Evolutionary conservation across 37 sponge, comb jelly and placozoan species (phyloP).

Genomic region (Ianthella basta): DNA sequence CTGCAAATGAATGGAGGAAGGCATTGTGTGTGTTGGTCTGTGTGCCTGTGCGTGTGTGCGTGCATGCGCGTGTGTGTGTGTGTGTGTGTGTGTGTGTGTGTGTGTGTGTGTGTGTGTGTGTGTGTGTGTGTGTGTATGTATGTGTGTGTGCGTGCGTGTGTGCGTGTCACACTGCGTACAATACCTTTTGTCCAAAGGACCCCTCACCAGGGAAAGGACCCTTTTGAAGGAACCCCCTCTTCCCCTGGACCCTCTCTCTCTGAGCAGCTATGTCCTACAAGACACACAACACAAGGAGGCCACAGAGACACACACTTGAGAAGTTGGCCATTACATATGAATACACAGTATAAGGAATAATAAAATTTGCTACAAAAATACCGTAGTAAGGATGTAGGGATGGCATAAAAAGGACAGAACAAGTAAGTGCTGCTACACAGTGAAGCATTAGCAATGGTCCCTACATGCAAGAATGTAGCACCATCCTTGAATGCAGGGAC

Average conservation of each 20-base stretch:
- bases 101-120: neutral
- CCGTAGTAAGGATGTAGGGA: no score
- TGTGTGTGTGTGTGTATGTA: neutral
- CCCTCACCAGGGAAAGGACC: slow-evolving; percentile 57
- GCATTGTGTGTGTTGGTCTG: no score
- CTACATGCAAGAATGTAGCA: no score
- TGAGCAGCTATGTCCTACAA: slow-evolving; percentile 22
- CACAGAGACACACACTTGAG: no score
- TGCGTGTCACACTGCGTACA: no score
- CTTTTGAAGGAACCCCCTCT: slow-evolving; percentile 66
- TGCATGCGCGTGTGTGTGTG: slow-evolving; percentile 24
- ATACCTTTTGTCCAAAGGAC: neutral
- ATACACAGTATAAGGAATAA: no score
- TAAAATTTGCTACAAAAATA: no score
- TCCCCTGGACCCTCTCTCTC: slow-evolving; percentile 37
- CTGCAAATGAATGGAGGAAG: neutral
- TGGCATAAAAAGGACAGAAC: no score
- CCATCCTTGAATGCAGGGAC: no score
- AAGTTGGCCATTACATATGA: no score
- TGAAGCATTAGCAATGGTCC: no score
- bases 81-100: slow-evolving; percentile 35
- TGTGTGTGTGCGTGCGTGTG: slow-evolving; percentile 31
- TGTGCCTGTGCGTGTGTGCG: neutral
- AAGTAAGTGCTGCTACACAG: no score
- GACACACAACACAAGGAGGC: neutral